Evolutionary conservation across 1,140 invertebrate species (phyloP).

Genomic region (Drosophila sp.): DNA sequence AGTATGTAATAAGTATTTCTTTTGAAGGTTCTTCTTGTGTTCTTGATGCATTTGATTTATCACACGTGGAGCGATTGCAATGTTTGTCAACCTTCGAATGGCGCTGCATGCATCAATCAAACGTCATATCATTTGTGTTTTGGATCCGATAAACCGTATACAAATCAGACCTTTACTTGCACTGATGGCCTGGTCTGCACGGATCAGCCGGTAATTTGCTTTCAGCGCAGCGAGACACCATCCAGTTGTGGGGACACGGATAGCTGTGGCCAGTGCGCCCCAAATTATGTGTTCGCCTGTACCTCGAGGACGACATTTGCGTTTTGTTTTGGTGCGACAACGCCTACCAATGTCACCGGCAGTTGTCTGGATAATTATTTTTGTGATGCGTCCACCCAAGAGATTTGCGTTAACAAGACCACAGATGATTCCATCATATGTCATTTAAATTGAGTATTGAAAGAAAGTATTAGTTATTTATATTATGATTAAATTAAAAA

Average conservation of each 20-base stretch:
- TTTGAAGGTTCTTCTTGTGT: slow-evolving; percentile 19
- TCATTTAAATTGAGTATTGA: slow-evolving; percentile 35
- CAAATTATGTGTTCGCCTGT: slow-evolving; percentile 66
- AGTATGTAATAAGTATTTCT: not conserved
- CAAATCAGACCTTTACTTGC: slow-evolving; percentile 62
- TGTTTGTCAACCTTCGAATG: slow-evolving; percentile 63
- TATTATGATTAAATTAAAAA: not conserved
- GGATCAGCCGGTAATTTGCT: slow-evolving; percentile 70
- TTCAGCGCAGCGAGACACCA: slow-evolving; percentile 58
- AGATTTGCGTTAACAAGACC: slow-evolving; percentile 53
- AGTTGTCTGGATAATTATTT: slow-evolving; percentile 54
- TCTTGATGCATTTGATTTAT: slow-evolving; percentile 24
- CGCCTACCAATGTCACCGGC: slow-evolving; percentile 56
- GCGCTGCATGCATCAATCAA: slow-evolving; percentile 68
- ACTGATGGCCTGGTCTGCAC: slow-evolving; percentile 72
- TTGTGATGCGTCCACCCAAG: slow-evolving; percentile 53
- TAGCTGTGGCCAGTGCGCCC: slow-evolving; percentile 66
- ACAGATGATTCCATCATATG: slow-evolving; percentile 60
- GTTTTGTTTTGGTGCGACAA: slow-evolving; percentile 70
- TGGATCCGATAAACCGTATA: slow-evolving; percentile 36
- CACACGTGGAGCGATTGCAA: slow-evolving; percentile 48
- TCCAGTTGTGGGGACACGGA: slow-evolving; percentile 75
- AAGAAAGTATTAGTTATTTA: not conserved
- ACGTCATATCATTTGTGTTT: slow-evolving; percentile 72
- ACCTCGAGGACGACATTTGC: slow-evolving; percentile 69